Percentiles rank a stretch among this genome's conserved stretches.
phyloP scores from a whole-genome alignment of 2,113 vertebrate genomes.

The Cavia porcellus region DNA sequence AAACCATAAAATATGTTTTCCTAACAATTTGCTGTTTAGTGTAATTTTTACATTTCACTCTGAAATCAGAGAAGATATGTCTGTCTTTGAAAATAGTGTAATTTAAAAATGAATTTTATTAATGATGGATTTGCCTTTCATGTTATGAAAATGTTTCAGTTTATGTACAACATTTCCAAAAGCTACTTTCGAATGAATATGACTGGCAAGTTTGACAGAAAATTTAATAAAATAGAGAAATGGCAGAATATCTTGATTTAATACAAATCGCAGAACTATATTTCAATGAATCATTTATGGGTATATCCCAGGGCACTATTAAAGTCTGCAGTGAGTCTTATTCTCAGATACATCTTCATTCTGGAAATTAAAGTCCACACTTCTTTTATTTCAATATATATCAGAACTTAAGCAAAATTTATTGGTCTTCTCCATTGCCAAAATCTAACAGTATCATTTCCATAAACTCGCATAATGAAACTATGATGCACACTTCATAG shows the following conservation, averaged over 20 bases:
- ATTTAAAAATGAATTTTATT: slow-evolving; percentile 53
- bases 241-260: slow-evolving; percentile 75
- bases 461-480: slow-evolving; percentile 81
- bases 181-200: slow-evolving; percentile 58
- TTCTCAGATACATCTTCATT: slow-evolving; percentile 82
- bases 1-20: slow-evolving; percentile 47
- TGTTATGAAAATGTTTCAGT: slow-evolving; percentile 44
- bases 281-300: slow-evolving; percentile 80
- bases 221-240: slow-evolving; percentile 67
- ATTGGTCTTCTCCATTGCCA: slow-evolving; percentile 80
- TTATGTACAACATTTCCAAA: slow-evolving; percentile 48
- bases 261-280: slow-evolving; percentile 69
- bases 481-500: slow-evolving; percentile 55
- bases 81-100: slow-evolving; percentile 32
- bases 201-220: slow-evolving; percentile 70
- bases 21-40: background rate
- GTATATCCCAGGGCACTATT: slow-evolving; percentile 77
- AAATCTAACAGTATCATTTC: slow-evolving; percentile 79
- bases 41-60: slow-evolving; percentile 35
- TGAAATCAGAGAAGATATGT: background rate
- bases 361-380: slow-evolving; percentile 82
- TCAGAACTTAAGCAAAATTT: slow-evolving; percentile 77
- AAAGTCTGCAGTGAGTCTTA: slow-evolving; percentile 72
- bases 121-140: slow-evolving; percentile 16
- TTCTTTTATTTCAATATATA: slow-evolving; percentile 79